These are phyloP conservation scores for Bovichtus variegatus DNA, from an alignment of 2,797 vertebrate genomes.

Conservation along the genomic window DNA sequence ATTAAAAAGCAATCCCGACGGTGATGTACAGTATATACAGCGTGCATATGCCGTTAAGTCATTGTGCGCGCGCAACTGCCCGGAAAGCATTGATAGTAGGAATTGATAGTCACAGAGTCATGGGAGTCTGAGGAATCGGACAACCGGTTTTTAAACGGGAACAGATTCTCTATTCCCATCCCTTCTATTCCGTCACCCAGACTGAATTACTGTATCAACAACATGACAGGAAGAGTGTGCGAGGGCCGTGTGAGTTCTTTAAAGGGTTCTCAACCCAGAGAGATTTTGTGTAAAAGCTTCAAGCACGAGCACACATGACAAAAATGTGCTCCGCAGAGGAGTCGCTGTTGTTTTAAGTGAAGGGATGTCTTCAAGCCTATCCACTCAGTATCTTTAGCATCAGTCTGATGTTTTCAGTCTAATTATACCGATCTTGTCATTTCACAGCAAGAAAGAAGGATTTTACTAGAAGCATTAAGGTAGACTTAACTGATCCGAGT, in stretches of 20 bases:
- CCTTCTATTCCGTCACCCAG: constrained; percentile 44
- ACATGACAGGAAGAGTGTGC: constrained; percentile 33
- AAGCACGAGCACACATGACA: constrained; percentile 33
- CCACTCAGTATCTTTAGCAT: constrained; percentile 33
- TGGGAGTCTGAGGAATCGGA: no score
- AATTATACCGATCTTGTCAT: constrained; percentile 57
- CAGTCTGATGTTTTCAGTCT: constrained; percentile 41
- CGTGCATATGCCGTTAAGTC: no score
- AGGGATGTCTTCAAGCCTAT: constrained; percentile 37
- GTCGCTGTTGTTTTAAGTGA: constrained; percentile 36
- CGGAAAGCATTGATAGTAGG: no score
- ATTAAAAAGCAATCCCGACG: no score
- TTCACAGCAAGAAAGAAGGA: constrained; percentile 31
- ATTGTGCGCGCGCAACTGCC: no score
- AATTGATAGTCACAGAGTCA: no score
- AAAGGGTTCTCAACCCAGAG: constrained; percentile 22
- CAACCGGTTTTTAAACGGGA: no score
- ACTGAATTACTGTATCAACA: constrained; percentile 46
- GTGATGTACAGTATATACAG: no score
- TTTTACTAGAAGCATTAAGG: constrained; percentile 45
- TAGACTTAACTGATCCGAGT: constrained; percentile 48
- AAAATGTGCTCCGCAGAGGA: constrained; percentile 36
- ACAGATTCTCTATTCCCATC: no score
- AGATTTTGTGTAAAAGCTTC: constrained; percentile 39
- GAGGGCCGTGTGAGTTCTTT: constrained; percentile 28